Base-by-base conservation (phyloP, 2,797 vertebrate genomes). In the Hippopotamyrus pictus region DNA sequence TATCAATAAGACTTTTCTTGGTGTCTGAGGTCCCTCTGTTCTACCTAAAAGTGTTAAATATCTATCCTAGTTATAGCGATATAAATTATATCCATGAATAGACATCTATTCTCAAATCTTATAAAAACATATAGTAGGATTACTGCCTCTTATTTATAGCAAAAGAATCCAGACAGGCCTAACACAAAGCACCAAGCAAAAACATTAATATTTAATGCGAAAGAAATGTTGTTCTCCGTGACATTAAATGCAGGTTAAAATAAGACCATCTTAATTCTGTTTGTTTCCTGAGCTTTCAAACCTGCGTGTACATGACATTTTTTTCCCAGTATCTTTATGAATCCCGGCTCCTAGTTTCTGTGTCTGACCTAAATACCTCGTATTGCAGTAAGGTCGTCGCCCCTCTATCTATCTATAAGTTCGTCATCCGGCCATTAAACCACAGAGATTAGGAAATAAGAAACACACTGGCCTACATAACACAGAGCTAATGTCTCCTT, bases 401-500 rank as follows among this genome's bases (percentile, higher is more conserved):
- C 62, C 62, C 62, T 69, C 62, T 5, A 29, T 69, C 25, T 33
- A 69, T 69, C 79, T 50, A 11, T 84, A 54, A 86, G 51, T 50
- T 17, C n/a, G 57, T 48, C 48, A 88, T 8, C 46, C 17, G 69
- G 83, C 51, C 79, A 82, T 57, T 57, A 84, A 69, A 29, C 37
- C 59, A 48, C 25, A 62, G 22, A 50, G 44, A 25, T 73, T 87
- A 73, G 46, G 53, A 86, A 53, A 82, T 44, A 57, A 88, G 73
- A 88, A 88, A 25, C 48, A 57, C 50, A 14, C 50, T 82, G 69
- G 84, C 84, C 84, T 85, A 37, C 84, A 85, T 86, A 85, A 29
- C 59, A 51, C 46, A 86, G 89, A 89, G 48, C 51, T 93, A 94
- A 92, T 88, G 91, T 89, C 54, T 88, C 90, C 90, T 91, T 90